phyloP scores from a whole-genome alignment of 2,888 invertebrate genomes.

The Cryptus armator region DNA sequence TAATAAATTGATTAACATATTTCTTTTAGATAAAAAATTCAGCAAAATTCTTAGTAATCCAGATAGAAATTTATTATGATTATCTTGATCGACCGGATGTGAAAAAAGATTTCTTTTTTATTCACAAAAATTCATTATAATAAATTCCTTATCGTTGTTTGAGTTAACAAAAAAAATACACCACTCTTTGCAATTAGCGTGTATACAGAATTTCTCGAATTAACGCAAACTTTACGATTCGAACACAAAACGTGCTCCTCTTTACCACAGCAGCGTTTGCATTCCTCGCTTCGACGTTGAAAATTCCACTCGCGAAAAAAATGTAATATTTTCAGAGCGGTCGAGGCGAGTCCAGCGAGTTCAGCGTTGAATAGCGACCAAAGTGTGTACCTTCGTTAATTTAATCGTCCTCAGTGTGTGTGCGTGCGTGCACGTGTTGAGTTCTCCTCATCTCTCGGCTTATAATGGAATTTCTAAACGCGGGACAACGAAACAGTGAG shows the following conservation, averaged over 20 bases:
- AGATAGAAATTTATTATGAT: too few species aligned
- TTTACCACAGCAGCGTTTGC: background rate
- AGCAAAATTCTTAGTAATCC: too few species aligned
- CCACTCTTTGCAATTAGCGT: conserved; percentile 24
- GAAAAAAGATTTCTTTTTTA: too few species aligned
- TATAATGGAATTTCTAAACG: conserved; percentile 83
- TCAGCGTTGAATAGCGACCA: conserved; percentile 35
- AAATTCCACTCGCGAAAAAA: conserved; percentile 50
- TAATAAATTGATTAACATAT: background rate
- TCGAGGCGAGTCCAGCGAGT: conserved; percentile 23
- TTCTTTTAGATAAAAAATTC: too few species aligned
- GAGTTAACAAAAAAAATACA: conserved; percentile 24
- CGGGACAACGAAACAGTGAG: conserved; percentile 39
- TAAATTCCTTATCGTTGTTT: background rate
- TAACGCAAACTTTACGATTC: conserved; percentile 69
- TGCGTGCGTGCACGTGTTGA: conserved; percentile 35
- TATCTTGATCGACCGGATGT: too few species aligned
- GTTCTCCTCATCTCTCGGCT: conserved; percentile 77
- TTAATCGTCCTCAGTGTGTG: conserved; percentile 60
- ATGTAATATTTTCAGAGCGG: conserved; percentile 47
- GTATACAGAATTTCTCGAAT: conserved; percentile 49
- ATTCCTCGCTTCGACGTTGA: conserved; percentile 35
- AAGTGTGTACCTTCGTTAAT: conserved; percentile 70
- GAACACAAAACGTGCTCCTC: background rate
- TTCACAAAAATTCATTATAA: background rate